Evolutionary conservation across 2,888 invertebrate species (phyloP).

Genomic region (Cerceris rybyensis): DNA sequence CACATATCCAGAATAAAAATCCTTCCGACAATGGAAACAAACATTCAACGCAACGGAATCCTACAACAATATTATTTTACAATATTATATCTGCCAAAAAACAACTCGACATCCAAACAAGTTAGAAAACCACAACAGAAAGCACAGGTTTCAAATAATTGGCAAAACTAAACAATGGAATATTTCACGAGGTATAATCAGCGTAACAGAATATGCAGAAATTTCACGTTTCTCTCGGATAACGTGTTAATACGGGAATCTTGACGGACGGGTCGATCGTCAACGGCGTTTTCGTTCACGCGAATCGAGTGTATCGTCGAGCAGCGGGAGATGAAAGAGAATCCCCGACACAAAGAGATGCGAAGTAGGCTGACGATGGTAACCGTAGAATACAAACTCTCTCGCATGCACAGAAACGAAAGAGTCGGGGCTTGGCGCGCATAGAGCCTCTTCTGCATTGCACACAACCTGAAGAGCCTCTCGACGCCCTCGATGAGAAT

Average conservation of each 20-base stretch:
- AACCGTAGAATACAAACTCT: slow-evolving; percentile 12
- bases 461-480: slow-evolving; percentile 31
- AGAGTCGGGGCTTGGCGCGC: background rate
- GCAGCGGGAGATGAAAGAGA: slow-evolving; percentile 23
- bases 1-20: too few species aligned
- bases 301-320: slow-evolving; percentile 19
- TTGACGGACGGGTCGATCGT: background rate
- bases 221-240: too few species aligned
- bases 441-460: slow-evolving; percentile 24
- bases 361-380: slow-evolving; percentile 22
- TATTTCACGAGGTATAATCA: too few species aligned
- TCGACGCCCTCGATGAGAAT: slow-evolving; percentile 23
- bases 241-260: background rate
- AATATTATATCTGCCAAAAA: too few species aligned
- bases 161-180: too few species aligned
- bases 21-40: too few species aligned
- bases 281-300: slow-evolving; percentile 16
- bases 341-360: slow-evolving; percentile 18
- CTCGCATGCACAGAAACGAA: background rate
- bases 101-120: too few species aligned
- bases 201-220: too few species aligned
- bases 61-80: too few species aligned
- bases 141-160: too few species aligned
- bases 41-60: too few species aligned
- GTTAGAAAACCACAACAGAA: too few species aligned